Evolutionary conservation across 2,797 vertebrate species (phyloP).

Genomic region (Fratercula arctica): DNA sequence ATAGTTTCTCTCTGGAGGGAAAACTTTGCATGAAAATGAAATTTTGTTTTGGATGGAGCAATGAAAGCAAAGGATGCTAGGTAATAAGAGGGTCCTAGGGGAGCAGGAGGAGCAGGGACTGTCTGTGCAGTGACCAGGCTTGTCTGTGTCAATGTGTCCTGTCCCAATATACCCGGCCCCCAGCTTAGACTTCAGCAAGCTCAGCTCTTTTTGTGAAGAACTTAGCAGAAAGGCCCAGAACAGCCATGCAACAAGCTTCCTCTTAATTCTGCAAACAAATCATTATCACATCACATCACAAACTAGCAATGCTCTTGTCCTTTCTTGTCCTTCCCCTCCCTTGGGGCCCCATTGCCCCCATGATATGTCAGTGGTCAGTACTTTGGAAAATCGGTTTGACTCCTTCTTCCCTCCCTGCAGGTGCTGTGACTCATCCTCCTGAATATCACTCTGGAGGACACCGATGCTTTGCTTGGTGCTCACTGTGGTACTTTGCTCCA

Average conservation of each 20-base stretch:
- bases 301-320: background rate
- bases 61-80: background rate
- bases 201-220: background rate
- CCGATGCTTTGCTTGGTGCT: background rate
- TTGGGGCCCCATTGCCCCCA: background rate
- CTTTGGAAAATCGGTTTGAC: slow-evolving; percentile 48
- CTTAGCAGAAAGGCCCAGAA: background rate
- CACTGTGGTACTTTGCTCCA: background rate
- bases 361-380: background rate
- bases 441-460: background rate
- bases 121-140: background rate
- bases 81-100: background rate
- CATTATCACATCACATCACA: background rate
- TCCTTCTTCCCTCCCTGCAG: slow-evolving; percentile 33
- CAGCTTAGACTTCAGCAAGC: background rate
- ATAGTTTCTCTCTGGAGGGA: background rate
- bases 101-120: background rate
- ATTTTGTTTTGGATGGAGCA: background rate
- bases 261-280: background rate
- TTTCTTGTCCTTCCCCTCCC: background rate
- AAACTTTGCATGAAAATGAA: background rate
- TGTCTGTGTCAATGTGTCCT: background rate
- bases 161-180: accelerated
- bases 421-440: slow-evolving; percentile 32
- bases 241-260: background rate